Base-by-base conservation (phyloP, 2,797 vertebrate genomes). In the Babyrousa celebensis region DNA sequence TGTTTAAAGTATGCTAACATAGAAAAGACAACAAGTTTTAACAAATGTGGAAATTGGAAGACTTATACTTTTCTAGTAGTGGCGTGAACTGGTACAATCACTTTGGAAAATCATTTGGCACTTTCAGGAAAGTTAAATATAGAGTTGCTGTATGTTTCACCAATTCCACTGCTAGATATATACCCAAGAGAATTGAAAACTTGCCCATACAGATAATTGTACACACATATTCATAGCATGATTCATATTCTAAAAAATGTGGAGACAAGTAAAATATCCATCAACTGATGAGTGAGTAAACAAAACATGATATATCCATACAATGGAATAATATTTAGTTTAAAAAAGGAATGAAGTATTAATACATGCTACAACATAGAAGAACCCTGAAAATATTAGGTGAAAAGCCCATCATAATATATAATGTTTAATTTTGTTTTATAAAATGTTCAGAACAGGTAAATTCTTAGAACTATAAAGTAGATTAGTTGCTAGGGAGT, bases 191-290 rank as follows among this genome's bases (percentile, higher is more conserved):
- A 86, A 89, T 1, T 75, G 72, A 86, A 83, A 77, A 17, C 8
- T 80, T 43, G 6, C 29, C 3, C 36, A 52, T 48, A 12, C 4
- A 58, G 43, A 86, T 65, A 87, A 21, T 58, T n/a, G 6, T 43
- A 36, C 43, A 52, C 56, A 95, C 27, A 91, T 84, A 27, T 94
- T 85, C 40, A 25, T 7, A 84, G 27, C 52, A 70, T 68, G 85
- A 78, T 32, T 68, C 5, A 12, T 62, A 54, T 56, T 52, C 23
- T 20, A 43, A 3, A 48, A 90, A 86, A 68, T 67, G 25, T 72
- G 18, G 2, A 87, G 90, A 54, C 15, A 89, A 70, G 43, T 82
- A 16, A 70, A 78, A 58, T 78, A 12, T 63, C 20, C 14, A 23
- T 32, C 32, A 32, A 12, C 21, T 43, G 54, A 48, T n/a, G 36